phyloP scores from a whole-genome alignment of 2,797 vertebrate species.

The Limnodromus scolopaceus region DNA sequence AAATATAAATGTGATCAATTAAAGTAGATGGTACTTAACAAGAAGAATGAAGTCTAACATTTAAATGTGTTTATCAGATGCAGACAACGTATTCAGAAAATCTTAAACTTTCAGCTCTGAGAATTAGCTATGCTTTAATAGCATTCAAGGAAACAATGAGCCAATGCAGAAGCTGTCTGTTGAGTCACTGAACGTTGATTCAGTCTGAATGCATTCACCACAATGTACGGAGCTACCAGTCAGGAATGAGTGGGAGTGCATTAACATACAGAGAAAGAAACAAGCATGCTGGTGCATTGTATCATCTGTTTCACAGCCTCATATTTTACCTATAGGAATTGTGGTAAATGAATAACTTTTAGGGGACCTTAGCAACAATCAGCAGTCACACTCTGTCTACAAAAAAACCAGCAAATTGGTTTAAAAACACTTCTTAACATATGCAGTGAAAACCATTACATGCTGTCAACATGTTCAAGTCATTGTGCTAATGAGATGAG shows the following conservation, averaged over 20 bases:
- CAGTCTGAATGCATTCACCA: background rate
- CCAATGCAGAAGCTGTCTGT: background rate
- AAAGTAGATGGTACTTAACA: background rate
- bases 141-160: background rate
- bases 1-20: fast-evolving
- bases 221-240: background rate
- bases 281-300: background rate
- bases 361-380: conserved; percentile 4
- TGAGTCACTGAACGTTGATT: background rate
- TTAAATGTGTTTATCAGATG: background rate
- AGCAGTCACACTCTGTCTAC: conserved; percentile 38
- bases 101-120: background rate
- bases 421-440: conserved; percentile 45
- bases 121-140: conserved; percentile 14
- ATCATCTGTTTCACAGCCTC: background rate
- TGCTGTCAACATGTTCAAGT: conserved; percentile 38
- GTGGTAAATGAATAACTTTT: background rate
- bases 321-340: conserved; percentile 11
- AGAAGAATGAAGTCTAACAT: background rate
- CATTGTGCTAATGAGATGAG: conserved; percentile 55
- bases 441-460: conserved; percentile 13
- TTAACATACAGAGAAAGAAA: background rate
- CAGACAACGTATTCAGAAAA: background rate
- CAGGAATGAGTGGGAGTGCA: background rate
- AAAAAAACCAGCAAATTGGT: conserved; percentile 62